These are phyloP conservation scores for Diplodus sargus DNA, from an alignment of 2,797 vertebrate species.

Conservation along the genomic window DNA sequence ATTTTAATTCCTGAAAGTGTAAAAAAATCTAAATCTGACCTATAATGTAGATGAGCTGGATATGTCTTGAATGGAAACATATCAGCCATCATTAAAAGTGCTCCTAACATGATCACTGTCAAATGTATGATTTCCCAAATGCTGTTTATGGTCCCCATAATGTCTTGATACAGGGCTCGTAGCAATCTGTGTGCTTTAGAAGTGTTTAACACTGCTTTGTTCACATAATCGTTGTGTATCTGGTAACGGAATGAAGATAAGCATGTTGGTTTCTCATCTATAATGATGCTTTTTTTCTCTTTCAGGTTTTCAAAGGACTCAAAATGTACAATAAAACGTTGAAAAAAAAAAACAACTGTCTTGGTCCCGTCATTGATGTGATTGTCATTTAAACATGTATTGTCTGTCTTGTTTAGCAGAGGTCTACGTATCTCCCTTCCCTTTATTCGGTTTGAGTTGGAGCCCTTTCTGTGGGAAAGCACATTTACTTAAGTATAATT, in stretches of 20 bases:
- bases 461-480: too few relatives aligned
- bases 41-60: not conserved
- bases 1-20: too few relatives aligned
- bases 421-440: not conserved
- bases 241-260: not conserved
- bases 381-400: not conserved
- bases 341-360: not conserved
- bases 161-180: not conserved
- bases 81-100: not conserved
- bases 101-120: not conserved
- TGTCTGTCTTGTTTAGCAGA: not conserved
- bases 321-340: constrained; percentile 76
- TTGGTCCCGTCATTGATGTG: constrained; percentile 35
- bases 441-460: too few relatives aligned
- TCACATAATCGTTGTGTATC: not conserved
- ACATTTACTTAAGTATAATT: too few relatives aligned
- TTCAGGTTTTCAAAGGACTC: constrained; percentile 76
- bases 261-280: too few relatives aligned
- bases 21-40: too few relatives aligned
- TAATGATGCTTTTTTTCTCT: not conserved
- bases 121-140: not conserved
- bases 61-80: not conserved
- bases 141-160: not conserved
- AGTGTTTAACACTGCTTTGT: not conserved
- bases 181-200: not conserved